Percentiles rank a stretch among this genome's conserved stretches.
Conservation (phyloP, 2,797 vertebrate genomes). For the Sarcophilus harrisii region DNA sequence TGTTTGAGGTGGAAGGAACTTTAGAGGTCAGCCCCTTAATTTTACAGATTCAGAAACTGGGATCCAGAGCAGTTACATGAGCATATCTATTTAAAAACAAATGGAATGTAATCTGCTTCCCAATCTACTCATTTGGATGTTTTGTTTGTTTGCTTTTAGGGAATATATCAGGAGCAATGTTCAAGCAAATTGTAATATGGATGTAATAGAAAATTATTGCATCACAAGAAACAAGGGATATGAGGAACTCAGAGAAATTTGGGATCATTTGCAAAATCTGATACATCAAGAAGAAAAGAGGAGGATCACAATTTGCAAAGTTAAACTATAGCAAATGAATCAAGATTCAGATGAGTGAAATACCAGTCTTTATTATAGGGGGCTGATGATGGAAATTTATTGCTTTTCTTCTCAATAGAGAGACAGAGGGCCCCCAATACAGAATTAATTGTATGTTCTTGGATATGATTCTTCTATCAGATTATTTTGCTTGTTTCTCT, state of each 20-base stretch:
- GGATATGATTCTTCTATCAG: neutral
- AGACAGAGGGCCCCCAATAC: neutral
- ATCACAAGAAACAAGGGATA: neutral
- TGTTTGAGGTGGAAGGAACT: neutral
- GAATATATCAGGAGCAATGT: neutral
- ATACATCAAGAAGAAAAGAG: neutral
- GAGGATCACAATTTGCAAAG: neutral
- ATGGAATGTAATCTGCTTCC: neutral
- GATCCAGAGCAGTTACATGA: neutral
- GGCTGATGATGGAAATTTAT: neutral
- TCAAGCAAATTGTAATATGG: neutral
- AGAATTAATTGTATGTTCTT: neutral
- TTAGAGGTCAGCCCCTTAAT: neutral
- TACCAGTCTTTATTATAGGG: neutral
- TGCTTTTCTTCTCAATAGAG: neutral
- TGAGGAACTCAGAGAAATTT: neutral
- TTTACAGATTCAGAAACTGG: neutral
- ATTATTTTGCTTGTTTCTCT: neutral
- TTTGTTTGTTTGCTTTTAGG: neutral
- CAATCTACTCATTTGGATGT: neutral
- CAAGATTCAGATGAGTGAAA: neutral
- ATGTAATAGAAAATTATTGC: neutral
- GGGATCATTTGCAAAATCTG: neutral
- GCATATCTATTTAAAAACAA: neutral
- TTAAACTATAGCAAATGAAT: neutral